Base-by-base conservation (phyloP, 2,888 invertebrate genomes). In the Eretmocerus hayati region DNA sequence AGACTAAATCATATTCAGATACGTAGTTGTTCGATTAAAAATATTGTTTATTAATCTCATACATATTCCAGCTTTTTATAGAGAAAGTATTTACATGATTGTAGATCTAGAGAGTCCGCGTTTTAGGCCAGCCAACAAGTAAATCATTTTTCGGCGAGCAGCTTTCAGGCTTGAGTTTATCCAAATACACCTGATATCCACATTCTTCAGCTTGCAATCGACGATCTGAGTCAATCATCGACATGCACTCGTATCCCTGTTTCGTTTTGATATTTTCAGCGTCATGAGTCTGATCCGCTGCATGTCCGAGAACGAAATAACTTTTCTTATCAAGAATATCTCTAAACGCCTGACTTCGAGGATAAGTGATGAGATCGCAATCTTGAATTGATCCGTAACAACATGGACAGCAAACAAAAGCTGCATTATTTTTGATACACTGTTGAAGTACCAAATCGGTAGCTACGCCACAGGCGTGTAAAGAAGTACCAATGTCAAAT, bases 381-480 rank as follows among this genome's bases (percentile, higher is more conserved):
- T 84, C 78, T 69, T 86, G 85, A 13, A 95, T 78, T 3, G 85
- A 84, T 2, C 95, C 95, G 72, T 95, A 95, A 67, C 95, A 95
- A 68, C 96, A 96, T 0, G 95, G 95, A 63, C 91, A 92, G 44
- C 90, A 78, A 1, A 93, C 85, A 75, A 95, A 93, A 55, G 84
- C 80, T 0, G 94, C 93, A 48, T 77, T 77, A 13, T 78, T 80
- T 39, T 78, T 74, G 13, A 88, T 77, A 67, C 95, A 95, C 64
- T 86, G 85, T 59, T 87, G 81, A 42, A 95, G 75, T 1, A 95
- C 93, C 52, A 95, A 78, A 72, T 96, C 96, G 2, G 91, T 93
- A 2, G 94, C 94, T 11, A 90, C 86, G 1, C 95, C 95, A 73
- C 95, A 96, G 3, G 94, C 95, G 73, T 95, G 95, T 26, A 96